Evolutionary conservation across 2,888 invertebrate genomes (phyloP).

Genomic region (Drosophila paucipuncta): DNA sequence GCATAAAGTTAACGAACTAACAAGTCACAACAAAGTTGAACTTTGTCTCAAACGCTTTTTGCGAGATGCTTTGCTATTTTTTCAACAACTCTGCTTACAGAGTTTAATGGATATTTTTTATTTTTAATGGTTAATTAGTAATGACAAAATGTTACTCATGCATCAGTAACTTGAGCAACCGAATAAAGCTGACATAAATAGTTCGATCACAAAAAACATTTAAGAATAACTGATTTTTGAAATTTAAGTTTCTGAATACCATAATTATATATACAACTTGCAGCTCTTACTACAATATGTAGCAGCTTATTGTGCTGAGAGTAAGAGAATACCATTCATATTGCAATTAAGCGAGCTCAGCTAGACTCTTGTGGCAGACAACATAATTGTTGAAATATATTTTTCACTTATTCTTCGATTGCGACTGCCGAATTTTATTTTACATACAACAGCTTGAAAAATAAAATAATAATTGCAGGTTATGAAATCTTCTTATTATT

Average conservation of each 20-base stretch:
- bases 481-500: background rate
- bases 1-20: slow-evolving; percentile 78
- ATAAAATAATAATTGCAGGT: background rate
- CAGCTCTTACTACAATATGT: background rate
- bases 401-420: too few species aligned
- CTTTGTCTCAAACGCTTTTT: slow-evolving; percentile 71
- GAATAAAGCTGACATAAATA: background rate
- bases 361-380: background rate
- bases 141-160: slow-evolving; percentile 33
- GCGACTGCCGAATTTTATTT: too few species aligned
- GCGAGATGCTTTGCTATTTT: slow-evolving; percentile 45
- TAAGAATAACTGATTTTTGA: background rate
- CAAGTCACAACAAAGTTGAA: slow-evolving; percentile 71
- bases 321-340: background rate
- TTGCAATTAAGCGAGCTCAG: background rate
- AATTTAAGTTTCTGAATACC: background rate
- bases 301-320: background rate
- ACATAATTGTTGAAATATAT: background rate
- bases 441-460: too few species aligned
- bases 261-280: too few species aligned
- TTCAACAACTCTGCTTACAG: background rate
- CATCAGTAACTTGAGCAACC: background rate
- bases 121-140: slow-evolving; percentile 69
- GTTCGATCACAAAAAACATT: background rate
- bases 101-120: slow-evolving; percentile 16